Base-by-base conservation (phyloP, 2,888 invertebrate genomes). In the Oxytorus armatus region DNA sequence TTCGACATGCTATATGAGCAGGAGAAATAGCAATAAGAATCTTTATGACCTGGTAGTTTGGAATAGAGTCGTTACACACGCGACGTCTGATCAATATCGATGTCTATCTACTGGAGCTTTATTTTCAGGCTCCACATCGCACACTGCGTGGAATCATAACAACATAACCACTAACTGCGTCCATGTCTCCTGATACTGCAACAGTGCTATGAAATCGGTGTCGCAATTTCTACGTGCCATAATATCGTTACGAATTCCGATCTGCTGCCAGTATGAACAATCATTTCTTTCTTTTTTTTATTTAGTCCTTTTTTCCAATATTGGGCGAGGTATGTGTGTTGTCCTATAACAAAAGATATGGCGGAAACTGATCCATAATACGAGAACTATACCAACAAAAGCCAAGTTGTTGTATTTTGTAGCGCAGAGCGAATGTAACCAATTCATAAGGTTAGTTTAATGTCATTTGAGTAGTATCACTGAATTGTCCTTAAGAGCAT, bases 161-260 rank as follows among this genome's bases (percentile, higher is more conserved):
- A 73, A 42, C 49, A 42, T 78, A 73, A 79, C 70, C 81, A 74
- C 82, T 75, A 77, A 78, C 69, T 76, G 69, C 42, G 65, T 33
- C 14, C 18, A 33, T 49, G 42, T 33, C 36, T 44, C n/a, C 75
- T 65, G 70, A 68, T 42, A 70, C n/a, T 21, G 18, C 63, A 42
- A 21, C 69, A 36, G 33, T 51, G 59, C 42, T 36, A 36, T 29
- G 36, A 59, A 82, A 66, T 66, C 53, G 39, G 21, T 53, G 42
- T 51, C 49, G 63, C 59, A 47, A 49, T 76, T 77, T 73, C 42
- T 57, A 59, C 78, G 29, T 23, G 2, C 51, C 29, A 51, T 61
- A 61, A 70, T 51, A 70, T 25, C 18, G 57, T 44, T 51, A 29
- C 10, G 25, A 21, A 51, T 11, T 68, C 14, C 33, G 25, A 57